These are phyloP conservation scores for Pachliopta kotzebuea DNA, from an alignment of 2,888 invertebrate genomes.

Conservation along the genomic window DNA sequence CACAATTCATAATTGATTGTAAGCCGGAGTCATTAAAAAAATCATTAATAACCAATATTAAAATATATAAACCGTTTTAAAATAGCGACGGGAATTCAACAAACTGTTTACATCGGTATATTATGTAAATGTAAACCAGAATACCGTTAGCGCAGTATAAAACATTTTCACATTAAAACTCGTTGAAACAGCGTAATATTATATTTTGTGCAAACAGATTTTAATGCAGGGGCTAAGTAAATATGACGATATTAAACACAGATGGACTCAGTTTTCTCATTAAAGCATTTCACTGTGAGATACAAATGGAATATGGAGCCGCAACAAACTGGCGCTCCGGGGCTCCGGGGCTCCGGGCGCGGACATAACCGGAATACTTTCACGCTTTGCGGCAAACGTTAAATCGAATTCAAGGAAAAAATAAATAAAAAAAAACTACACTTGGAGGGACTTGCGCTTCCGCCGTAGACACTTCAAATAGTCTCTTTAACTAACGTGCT, in stretches of 20 bases:
- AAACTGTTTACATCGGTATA: too few species aligned
- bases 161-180: constrained; percentile 1
- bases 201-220: constrained; percentile 2
- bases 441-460: constrained; percentile 21
- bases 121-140: too few species aligned
- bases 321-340: not conserved
- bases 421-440: not conserved
- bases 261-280: constrained; percentile 7
- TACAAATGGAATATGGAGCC: constrained; percentile 1
- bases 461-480: constrained; percentile 31
- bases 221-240: not conserved
- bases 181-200: not conserved
- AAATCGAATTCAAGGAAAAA: constrained; percentile 31
- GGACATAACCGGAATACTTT: constrained; percentile 7
- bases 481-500: constrained; percentile 37
- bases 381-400: constrained; percentile 21
- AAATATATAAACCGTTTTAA: too few species aligned
- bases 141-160: too few species aligned
- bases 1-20: too few species aligned
- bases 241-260: constrained; percentile 3
- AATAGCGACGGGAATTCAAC: too few species aligned
- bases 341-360: not conserved
- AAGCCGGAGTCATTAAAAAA: too few species aligned
- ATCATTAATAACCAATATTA: too few species aligned
- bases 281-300: constrained; percentile 11